These are phyloP conservation scores for Drosophila ficusphila DNA, from an alignment of 1,140 invertebrate genomes.

Conservation along the genomic window DNA sequence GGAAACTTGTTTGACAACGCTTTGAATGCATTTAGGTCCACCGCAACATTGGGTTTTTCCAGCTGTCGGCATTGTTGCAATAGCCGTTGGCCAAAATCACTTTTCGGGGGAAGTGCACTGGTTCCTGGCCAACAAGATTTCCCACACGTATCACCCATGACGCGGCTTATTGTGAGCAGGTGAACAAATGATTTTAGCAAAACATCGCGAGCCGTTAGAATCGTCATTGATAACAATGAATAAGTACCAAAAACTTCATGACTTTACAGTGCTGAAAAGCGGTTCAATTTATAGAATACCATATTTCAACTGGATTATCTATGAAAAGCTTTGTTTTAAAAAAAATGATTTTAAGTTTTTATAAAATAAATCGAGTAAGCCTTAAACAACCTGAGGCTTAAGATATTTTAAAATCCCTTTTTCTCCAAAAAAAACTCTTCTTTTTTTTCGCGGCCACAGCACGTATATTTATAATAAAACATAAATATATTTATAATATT, in stretches of 20 bases:
- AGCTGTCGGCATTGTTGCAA: slow-evolving; percentile 17
- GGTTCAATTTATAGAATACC: neutral
- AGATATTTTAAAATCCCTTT: too few relatives aligned
- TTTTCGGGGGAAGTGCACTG: neutral
- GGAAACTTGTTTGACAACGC: slow-evolving; percentile 38
- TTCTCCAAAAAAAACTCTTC: neutral
- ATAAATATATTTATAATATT: neutral
- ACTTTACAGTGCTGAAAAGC: slow-evolving; percentile 1
- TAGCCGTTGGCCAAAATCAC: slow-evolving; percentile 6
- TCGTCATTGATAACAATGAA: neutral
- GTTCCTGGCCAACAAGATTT: neutral
- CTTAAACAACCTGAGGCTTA: too few relatives aligned
- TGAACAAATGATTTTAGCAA: neutral
- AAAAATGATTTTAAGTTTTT: too few relatives aligned
- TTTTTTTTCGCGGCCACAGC: neutral
- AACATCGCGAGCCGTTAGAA: neutral
- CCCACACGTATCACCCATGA: neutral
- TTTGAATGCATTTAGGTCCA: slow-evolving; percentile 29
- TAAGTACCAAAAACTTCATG: neutral
- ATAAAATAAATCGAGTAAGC: too few relatives aligned
- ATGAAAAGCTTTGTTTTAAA: too few relatives aligned
- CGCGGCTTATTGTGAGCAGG: neutral
- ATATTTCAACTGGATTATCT: neutral
- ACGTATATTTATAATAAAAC: neutral
- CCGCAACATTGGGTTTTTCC: slow-evolving; percentile 12